Percentiles rank a stretch among this genome's conserved stretches.
Conservation (phyloP, 2,888 invertebrate genomes). For the Caradrina kadenii region DNA sequence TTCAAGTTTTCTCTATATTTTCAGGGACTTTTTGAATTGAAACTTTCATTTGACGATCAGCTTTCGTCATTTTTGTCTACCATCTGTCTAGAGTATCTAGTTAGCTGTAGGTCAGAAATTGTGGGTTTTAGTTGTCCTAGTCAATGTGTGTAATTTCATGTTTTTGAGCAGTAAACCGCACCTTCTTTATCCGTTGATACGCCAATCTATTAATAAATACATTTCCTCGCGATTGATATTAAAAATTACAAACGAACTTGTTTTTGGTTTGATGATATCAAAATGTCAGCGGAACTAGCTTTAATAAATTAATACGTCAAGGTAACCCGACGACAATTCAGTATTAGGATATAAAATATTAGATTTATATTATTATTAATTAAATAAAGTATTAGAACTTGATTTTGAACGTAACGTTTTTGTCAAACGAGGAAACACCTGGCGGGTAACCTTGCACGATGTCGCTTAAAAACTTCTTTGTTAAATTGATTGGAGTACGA, state of each 20-base stretch:
- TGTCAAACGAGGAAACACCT: constrained; percentile 65
- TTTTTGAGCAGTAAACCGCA: not conserved
- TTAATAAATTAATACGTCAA: constrained; percentile 51
- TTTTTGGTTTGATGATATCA: constrained; percentile 38
- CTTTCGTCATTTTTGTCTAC: constrained; percentile 19
- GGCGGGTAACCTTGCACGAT: constrained; percentile 67
- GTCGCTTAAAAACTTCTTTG: constrained; percentile 64
- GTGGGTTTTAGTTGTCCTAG: not conserved
- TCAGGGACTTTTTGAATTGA: constrained; percentile 55
- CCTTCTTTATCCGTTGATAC: not conserved
- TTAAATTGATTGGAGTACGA: constrained; percentile 52
- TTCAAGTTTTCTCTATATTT: constrained; percentile 71
- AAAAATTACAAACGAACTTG: not conserved
- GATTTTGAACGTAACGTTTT: constrained; percentile 61
- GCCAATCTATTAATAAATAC: constrained; percentile 4
- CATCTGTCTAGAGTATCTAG: not conserved
- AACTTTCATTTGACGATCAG: constrained; percentile 33
- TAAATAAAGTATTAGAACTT: constrained; percentile 35
- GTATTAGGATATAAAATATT: not conserved
- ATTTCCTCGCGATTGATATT: not conserved
- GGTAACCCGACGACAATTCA: constrained; percentile 53
- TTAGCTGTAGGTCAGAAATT: not conserved
- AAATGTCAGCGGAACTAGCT: constrained; percentile 50
- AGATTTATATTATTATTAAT: too few species aligned
- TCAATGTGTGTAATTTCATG: not conserved